A percentile compares a stretch with the other conserved stretches of the same genome.
Evolutionary conservation across 2,113 vertebrate genomes (phyloP).

Genomic region (Hymenochirus boettgeri): DNA sequence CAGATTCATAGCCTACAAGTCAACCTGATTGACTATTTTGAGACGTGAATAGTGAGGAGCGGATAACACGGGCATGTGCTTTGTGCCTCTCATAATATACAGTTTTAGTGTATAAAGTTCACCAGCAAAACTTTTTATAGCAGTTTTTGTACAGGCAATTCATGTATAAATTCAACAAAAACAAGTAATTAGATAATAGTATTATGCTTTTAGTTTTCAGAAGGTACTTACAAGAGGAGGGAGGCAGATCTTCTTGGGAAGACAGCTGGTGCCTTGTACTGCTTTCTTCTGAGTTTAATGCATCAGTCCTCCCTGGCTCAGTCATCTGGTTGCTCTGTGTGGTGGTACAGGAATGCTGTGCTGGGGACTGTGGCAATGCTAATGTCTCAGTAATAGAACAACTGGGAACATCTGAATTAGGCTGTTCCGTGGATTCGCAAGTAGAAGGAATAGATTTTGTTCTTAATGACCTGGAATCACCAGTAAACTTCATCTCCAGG

Average conservation of each 20-base stretch:
- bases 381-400: conserved; percentile 29
- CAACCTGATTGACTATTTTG: too few relatives aligned
- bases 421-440: conserved; percentile 63
- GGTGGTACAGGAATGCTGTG: conserved; percentile 49
- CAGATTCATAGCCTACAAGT: too few relatives aligned
- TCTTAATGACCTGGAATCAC: conserved; percentile 60
- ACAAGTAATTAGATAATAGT: too few relatives aligned
- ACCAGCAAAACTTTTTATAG: too few relatives aligned
- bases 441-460: conserved; percentile 65
- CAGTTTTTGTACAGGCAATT: too few relatives aligned
- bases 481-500: conserved; percentile 77
- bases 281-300: conserved; percentile 44
- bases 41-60: too few relatives aligned
- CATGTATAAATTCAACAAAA: too few relatives aligned
- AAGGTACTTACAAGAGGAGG: conserved; percentile 35
- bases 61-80: too few relatives aligned
- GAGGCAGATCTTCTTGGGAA: conserved; percentile 57
- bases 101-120: too few relatives aligned
- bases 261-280: conserved; percentile 61
- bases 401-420: conserved; percentile 46
- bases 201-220: too few relatives aligned
- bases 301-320: conserved; percentile 39
- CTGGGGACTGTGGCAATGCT: conserved; percentile 40
- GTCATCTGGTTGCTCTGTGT: conserved; percentile 42
- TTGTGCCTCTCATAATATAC: too few relatives aligned